phyloP scores from a whole-genome alignment of 2,797 vertebrate genomes.

The Chrysocyon brachyurus region DNA sequence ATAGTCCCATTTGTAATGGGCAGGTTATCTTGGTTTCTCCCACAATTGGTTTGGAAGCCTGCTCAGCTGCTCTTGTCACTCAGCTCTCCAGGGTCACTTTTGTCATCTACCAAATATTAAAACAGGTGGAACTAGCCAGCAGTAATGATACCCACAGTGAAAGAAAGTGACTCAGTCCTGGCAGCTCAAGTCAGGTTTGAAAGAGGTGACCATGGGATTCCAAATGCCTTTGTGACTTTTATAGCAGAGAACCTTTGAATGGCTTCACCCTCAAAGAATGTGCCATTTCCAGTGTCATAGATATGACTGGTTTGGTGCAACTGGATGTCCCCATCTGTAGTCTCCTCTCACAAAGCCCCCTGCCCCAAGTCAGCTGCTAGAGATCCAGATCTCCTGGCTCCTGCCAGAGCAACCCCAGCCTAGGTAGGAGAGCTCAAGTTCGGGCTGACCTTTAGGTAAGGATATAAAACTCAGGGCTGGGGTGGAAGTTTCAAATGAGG shows the following conservation, averaged over 20 bases:
- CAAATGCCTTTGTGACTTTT: not conserved
- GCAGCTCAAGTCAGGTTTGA: slow-evolving; percentile 22
- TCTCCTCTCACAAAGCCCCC: not conserved
- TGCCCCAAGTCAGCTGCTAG: rapidly evolving
- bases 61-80: slow-evolving; percentile 69
- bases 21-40: not conserved
- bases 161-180: slow-evolving; percentile 67
- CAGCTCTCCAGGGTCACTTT: slow-evolving; percentile 57
- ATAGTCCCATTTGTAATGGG: not conserved
- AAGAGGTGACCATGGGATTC: not conserved
- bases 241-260: not conserved
- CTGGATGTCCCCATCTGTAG: not conserved
- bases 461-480: not conserved
- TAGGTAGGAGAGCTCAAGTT: not conserved
- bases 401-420: not conserved
- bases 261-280: slow-evolving; percentile 7
- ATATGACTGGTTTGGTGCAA: not conserved
- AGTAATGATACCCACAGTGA: slow-evolving; percentile 53
- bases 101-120: slow-evolving; percentile 78
- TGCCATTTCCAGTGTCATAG: not conserved
- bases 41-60: slow-evolving; percentile 31
- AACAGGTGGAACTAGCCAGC: slow-evolving; percentile 71
- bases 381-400: not conserved
- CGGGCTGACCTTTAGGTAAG: not conserved
- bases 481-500: not conserved